Evolutionary conservation across 2,888 invertebrate genomes (phyloP), one percentile per base, ranked within the genome.

Genomic region (Macaria liturata): DNA sequence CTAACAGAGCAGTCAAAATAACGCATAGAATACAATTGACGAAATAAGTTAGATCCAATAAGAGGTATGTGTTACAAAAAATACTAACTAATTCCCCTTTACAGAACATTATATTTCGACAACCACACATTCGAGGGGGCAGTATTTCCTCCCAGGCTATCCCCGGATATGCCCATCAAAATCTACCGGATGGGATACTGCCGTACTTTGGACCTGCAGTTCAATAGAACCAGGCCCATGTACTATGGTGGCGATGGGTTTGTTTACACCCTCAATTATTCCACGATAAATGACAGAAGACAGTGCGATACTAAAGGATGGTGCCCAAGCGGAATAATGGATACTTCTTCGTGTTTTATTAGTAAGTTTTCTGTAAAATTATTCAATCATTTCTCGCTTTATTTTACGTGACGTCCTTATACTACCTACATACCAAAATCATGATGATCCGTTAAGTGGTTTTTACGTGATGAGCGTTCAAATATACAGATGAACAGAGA

Each of bases 71-170:
- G 20, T 37, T 7, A 37, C 4, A 37, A 37, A 6, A 2, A 37
- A 37, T 37, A 6, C 34, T 37, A 34, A 4, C 6, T 34, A 7
- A 6, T 7, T 37, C 34, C 34, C 4, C 3, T 7, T 7, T 7
- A 32, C 32, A 46, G 46, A 9, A 46, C 32, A 2, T n/a, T 46
- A 9, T 32, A 9, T 4, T 32, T 34, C 4, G 20, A 34, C 9
- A 48, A 48, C 39, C 7, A 46, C 32, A 46, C 37, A 8, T 37
- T 37, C n/a, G 48, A 48, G 8, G 48, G 48, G 3, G 48, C 32
- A 9, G 30, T 39, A 3, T 48, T 48, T 9, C 48, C 37, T 4
- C 9, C 30, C 2, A 8, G 30, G 3, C 3, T 48, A 20, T 4
- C 39, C 4, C 30, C 48, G 8, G 48, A 8, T 3, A 9, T 3